Conservation (phyloP, 1,140 invertebrate genomes). For the Penaeus japonicus region DNA sequence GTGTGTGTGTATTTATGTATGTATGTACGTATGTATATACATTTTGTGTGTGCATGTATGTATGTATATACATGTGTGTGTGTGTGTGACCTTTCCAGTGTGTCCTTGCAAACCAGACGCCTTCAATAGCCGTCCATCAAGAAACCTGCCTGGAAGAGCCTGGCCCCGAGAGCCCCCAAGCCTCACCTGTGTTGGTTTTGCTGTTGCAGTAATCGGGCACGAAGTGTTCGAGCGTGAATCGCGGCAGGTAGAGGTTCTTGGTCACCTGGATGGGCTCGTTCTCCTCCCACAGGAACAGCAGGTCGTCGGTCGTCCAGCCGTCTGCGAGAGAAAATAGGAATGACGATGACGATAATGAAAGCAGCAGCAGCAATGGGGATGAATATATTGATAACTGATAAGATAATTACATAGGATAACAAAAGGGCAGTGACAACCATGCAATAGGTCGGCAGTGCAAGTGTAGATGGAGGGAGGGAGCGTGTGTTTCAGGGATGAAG, state of each 20-base stretch:
- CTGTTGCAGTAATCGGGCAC: constrained; percentile 93
- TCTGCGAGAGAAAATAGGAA: constrained; percentile 69
- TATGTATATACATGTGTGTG: background rate
- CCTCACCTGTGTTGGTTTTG: constrained; percentile 91
- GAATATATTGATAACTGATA: too few species aligned
- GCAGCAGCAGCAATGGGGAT: background rate
- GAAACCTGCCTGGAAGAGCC: too few species aligned
- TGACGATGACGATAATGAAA: background rate
- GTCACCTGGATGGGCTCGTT: constrained; percentile 93
- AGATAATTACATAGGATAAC: too few species aligned
- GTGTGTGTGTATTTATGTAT: background rate
- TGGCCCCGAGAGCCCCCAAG: background rate
- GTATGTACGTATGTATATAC: background rate
- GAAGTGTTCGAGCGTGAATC: constrained; percentile 92
- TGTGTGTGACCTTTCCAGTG: too few species aligned
- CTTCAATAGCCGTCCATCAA: background rate
- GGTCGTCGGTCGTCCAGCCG: constrained; percentile 93
- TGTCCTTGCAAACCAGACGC: background rate
- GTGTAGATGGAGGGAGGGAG: too few species aligned
- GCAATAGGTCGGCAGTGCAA: too few species aligned
- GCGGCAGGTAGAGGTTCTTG: constrained; percentile 89
- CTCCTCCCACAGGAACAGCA: constrained; percentile 93
- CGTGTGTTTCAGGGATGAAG: too few species aligned
- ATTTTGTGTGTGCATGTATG: background rate
- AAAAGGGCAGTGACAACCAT: too few species aligned